These are phyloP conservation scores for Amphipoea oculea DNA, from an alignment of 2,888 invertebrate genomes.

Conservation along the genomic window DNA sequence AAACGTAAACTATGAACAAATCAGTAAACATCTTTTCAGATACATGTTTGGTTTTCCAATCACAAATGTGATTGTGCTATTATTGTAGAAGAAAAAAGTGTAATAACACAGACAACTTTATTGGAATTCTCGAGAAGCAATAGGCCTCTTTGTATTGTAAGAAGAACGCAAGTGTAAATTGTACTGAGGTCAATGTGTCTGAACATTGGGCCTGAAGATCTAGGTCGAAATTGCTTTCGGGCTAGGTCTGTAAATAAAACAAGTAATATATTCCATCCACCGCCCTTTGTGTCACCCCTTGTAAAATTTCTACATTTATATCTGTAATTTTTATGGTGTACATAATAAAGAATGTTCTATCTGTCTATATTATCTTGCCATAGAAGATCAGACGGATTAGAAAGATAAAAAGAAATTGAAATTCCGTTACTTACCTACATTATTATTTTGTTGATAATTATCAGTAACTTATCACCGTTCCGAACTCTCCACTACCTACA, in stretches of 20 bases:
- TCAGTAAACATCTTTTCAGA: not conserved
- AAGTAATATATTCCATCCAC: not conserved
- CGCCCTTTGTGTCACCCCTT: too few species aligned
- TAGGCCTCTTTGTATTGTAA: conserved; percentile 18
- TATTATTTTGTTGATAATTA: not conserved
- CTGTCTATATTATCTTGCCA: too few species aligned
- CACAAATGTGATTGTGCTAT: conserved; percentile 7
- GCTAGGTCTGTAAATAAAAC: conserved; percentile 17
- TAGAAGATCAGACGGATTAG: not conserved
- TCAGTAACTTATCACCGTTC: not conserved
- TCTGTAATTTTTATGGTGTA: too few species aligned
- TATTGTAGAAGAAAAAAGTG: not conserved
- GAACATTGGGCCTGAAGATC: not conserved
- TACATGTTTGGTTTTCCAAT: conserved; percentile 9
- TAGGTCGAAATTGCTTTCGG: too few species aligned
- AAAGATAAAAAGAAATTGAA: not conserved
- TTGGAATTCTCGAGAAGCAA: conserved; percentile 2
- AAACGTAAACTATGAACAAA: not conserved
- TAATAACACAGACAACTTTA: not conserved
- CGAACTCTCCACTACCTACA: not conserved
- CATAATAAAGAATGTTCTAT: too few species aligned
- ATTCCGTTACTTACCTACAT: not conserved
- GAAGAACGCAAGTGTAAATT: conserved; percentile 9
- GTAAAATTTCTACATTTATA: too few species aligned
- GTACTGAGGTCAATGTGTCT: conserved; percentile 7